Evolutionary conservation across 2,113 vertebrate species (phyloP).

Genomic region (Equus quagga): DNA sequence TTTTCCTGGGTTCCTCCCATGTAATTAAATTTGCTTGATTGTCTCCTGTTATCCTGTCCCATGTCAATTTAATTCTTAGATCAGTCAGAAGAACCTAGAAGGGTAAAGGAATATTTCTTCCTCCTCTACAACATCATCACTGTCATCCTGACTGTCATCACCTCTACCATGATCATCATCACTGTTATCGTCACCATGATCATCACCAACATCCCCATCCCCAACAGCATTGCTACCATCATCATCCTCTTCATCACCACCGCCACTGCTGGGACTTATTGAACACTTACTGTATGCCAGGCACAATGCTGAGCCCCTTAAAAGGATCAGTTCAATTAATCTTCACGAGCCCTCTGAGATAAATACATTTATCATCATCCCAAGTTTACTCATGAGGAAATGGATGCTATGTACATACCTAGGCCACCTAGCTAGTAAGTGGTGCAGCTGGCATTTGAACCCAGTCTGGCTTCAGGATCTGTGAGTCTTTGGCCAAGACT

Average conservation of each 20-base stretch:
- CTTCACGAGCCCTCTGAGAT: not conserved
- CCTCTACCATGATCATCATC: not conserved
- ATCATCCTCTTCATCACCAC: not conserved
- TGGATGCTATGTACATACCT: not conserved
- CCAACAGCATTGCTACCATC: not conserved
- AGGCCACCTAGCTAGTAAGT: not conserved
- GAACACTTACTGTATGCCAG: not conserved
- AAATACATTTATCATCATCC: not conserved
- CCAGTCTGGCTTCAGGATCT: not conserved
- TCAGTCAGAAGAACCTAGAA: too few relatives aligned
- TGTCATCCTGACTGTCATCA: too few relatives aligned
- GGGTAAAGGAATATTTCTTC: too few relatives aligned
- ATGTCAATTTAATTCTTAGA: too few relatives aligned
- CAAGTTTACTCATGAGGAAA: not conserved
- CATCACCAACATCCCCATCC: not conserved
- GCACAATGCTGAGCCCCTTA: not conserved
- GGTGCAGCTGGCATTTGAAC: not conserved
- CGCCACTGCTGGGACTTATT: not conserved
- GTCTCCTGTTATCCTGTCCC: too few relatives aligned
- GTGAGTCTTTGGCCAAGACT: not conserved
- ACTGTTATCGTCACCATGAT: too few relatives aligned
- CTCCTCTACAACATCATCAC: not conserved
- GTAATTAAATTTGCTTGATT: too few relatives aligned
- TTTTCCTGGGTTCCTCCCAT: too few relatives aligned
- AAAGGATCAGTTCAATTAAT: too few relatives aligned